Conservation (phyloP, 2,113 vertebrate species). For the Pachypanchax playfairii region DNA sequence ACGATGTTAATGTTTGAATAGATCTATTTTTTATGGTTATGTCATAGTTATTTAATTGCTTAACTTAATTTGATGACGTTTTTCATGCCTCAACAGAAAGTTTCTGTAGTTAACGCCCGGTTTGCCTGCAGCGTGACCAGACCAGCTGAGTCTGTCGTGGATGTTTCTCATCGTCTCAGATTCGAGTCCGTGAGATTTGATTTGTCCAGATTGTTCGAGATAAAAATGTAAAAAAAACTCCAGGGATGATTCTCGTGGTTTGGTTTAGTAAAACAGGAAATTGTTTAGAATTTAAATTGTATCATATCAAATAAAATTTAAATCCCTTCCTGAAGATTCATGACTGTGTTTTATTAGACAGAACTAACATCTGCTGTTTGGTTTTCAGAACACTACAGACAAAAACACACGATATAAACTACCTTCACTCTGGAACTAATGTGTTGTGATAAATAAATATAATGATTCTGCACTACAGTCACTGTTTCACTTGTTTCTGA, state of each 20-base stretch:
- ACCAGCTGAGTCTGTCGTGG: neutral
- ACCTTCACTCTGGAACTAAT: neutral
- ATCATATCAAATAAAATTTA: slow-evolving; percentile 46
- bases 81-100: neutral
- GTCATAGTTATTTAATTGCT: neutral
- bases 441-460: neutral
- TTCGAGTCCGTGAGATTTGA: slow-evolving; percentile 2
- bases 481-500: slow-evolving; percentile 9
- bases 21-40: slow-evolving; percentile 9
- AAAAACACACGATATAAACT: slow-evolving; percentile 13
- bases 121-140: slow-evolving; percentile 3
- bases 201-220: slow-evolving; percentile 2
- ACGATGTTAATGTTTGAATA: slow-evolving; percentile 18
- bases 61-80: neutral
- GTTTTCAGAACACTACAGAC: slow-evolving; percentile 3
- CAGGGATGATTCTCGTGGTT: neutral
- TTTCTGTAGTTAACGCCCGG: neutral
- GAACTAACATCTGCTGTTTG: neutral
- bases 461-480: neutral
- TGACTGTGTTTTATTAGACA: slow-evolving; percentile 33
- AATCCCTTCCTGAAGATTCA: slow-evolving; percentile 16
- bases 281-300: neutral
- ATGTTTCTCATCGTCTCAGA: slow-evolving; percentile 2
- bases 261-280: slow-evolving; percentile 1
- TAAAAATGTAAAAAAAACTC: slow-evolving; percentile 15